phyloP scores from a whole-genome alignment of 2,888 invertebrate genomes.

The Abrostola triplasia region DNA sequence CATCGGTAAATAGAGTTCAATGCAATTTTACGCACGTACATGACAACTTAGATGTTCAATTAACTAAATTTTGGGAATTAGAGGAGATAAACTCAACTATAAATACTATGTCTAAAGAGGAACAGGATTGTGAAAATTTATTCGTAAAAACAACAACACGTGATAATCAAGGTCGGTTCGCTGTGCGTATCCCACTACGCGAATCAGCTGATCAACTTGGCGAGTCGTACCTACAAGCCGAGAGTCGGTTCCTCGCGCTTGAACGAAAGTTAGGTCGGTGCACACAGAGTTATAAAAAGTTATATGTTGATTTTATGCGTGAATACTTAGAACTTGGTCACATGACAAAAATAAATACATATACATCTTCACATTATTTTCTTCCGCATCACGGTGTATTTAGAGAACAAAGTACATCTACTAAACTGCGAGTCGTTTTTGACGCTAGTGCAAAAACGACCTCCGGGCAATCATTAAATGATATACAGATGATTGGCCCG shows the following conservation, averaged over 20 bases:
- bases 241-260: neutral
- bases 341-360: neutral
- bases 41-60: constrained; percentile 13
- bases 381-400: neutral
- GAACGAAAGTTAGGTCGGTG: neutral
- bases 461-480: neutral
- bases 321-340: neutral
- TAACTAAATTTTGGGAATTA: constrained; percentile 33
- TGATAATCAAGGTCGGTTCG: neutral
- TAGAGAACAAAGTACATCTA: neutral
- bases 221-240: neutral
- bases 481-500: neutral
- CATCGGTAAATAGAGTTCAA: constrained; percentile 19
- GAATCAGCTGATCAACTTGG: neutral
- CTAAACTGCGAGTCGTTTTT: neutral
- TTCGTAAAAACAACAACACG: neutral
- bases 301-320: neutral
- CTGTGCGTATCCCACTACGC: neutral
- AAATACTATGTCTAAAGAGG: neutral
- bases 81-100: constrained; percentile 17
- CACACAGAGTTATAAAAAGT: neutral
- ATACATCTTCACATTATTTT: neutral
- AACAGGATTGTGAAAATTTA: neutral
- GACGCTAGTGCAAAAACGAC: constrained; percentile 1
- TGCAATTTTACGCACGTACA: constrained; percentile 31